phyloP scores from a whole-genome alignment of 2,113 vertebrate species.

The Chitala chitala region DNA sequence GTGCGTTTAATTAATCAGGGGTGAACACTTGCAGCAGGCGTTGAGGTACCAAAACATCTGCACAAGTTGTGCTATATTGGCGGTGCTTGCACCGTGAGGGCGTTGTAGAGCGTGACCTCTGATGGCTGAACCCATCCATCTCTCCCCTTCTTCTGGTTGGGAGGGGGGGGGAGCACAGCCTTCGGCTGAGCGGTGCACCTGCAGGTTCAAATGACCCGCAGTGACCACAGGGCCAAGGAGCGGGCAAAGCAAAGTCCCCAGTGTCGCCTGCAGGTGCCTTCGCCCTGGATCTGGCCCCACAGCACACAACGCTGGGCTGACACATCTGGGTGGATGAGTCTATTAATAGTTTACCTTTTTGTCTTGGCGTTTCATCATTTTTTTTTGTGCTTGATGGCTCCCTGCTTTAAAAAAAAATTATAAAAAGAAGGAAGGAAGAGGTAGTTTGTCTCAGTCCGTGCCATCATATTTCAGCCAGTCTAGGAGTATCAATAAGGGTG shows the following conservation, averaged over 20 bases:
- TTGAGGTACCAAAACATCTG: neutral
- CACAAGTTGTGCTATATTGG: neutral
- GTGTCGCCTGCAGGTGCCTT: slow-evolving; percentile 42
- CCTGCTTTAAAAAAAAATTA: slow-evolving; percentile 43
- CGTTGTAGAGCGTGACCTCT: too few relatives aligned
- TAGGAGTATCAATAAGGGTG: slow-evolving; percentile 66
- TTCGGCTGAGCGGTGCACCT: slow-evolving; percentile 28
- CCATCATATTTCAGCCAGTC: slow-evolving; percentile 64
- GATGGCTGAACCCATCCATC: too few relatives aligned
- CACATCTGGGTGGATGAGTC: slow-evolving; percentile 73
- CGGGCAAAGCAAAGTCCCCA: neutral
- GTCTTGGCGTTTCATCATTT: slow-evolving; percentile 68
- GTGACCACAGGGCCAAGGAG: neutral
- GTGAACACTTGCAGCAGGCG: neutral
- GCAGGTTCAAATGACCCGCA: slow-evolving; percentile 30
- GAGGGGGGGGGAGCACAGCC: neutral
- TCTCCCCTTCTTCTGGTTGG: too few relatives aligned
- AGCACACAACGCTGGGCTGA: slow-evolving; percentile 51
- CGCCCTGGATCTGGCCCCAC: slow-evolving; percentile 47
- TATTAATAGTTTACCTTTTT: slow-evolving; percentile 74
- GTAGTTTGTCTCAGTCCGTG: slow-evolving; percentile 62
- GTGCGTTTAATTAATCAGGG: neutral
- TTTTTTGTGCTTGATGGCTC: slow-evolving; percentile 63
- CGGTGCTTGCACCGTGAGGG: too few relatives aligned
- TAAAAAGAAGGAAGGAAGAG: slow-evolving; percentile 37